These are phyloP conservation scores for Sparus aurata DNA, from an alignment of 2,797 vertebrate genomes.

Conservation along the genomic window DNA sequence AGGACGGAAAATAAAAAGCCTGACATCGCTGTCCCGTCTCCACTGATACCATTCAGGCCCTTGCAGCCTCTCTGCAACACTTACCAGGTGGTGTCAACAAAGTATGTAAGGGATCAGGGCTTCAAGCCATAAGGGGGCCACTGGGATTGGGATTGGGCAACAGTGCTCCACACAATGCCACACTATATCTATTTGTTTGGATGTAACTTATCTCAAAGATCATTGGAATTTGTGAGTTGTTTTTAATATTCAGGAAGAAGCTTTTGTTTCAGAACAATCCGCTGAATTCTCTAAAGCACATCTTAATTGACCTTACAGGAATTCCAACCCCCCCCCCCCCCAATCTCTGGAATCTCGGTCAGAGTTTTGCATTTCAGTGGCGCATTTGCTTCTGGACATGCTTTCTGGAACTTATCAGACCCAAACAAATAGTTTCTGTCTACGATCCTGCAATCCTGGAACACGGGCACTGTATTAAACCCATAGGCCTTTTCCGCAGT, in stretches of 20 bases:
- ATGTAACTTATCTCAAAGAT: background rate
- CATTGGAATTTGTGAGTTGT: background rate
- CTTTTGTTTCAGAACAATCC: background rate
- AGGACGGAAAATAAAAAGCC: too few relatives aligned
- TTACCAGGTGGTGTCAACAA: too few relatives aligned
- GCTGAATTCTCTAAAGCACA: background rate
- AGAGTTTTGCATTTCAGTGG: conserved; percentile 4
- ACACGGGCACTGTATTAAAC: conserved; percentile 35
- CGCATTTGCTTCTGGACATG: conserved; percentile 18
- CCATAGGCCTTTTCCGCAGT: background rate
- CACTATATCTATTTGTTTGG: too few relatives aligned
- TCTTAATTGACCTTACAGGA: conserved; percentile 28
- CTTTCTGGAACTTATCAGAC: conserved; percentile 47
- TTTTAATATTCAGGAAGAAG: background rate
- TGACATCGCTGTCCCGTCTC: too few relatives aligned
- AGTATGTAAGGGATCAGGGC: too few relatives aligned
- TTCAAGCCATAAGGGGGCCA: too few relatives aligned
- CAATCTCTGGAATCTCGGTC: conserved; percentile 44
- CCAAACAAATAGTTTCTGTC: conserved; percentile 34
- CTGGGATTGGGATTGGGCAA: too few relatives aligned
- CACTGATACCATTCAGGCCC: too few relatives aligned
- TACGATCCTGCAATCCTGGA: background rate
- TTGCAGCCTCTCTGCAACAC: too few relatives aligned
- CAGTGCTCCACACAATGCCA: background rate
- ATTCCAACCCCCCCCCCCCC: background rate